These are phyloP conservation scores for Drosophila yakuba DNA, from an alignment of 1,140 invertebrate species.

Conservation along the genomic window DNA sequence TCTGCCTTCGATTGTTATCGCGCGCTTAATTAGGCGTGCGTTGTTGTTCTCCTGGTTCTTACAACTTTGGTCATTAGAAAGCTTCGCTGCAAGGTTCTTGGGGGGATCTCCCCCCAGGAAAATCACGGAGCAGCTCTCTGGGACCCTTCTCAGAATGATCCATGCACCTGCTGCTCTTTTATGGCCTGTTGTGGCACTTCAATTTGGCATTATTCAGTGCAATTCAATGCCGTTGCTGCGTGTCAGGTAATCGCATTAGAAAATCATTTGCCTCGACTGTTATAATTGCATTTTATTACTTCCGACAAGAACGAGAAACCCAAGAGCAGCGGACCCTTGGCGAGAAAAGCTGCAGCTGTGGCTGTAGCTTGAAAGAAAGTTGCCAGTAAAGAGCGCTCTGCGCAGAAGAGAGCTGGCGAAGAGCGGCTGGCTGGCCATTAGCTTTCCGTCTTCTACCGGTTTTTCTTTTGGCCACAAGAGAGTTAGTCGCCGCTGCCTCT, in stretches of 20 bases:
- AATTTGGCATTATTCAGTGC: slow-evolving; percentile 50
- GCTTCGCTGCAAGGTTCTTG: slow-evolving; percentile 45
- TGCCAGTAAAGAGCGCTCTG: slow-evolving; percentile 47
- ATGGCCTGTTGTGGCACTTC: slow-evolving; percentile 37
- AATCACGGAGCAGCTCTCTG: slow-evolving; percentile 18
- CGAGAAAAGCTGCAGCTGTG: slow-evolving; percentile 38
- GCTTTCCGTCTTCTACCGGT: slow-evolving; percentile 73
- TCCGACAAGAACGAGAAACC: slow-evolving; percentile 56
- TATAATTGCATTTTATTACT: slow-evolving; percentile 74
- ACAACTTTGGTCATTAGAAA: slow-evolving; percentile 58
- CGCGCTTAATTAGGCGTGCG: slow-evolving; percentile 75
- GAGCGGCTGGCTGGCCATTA: slow-evolving; percentile 42
- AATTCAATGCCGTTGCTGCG: slow-evolving; percentile 48
- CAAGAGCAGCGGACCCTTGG: slow-evolving; percentile 31
- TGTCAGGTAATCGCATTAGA: slow-evolving; percentile 62
- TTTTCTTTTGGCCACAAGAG: slow-evolving; percentile 52
- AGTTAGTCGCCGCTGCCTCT: slow-evolving; percentile 53
- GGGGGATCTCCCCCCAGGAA: neutral
- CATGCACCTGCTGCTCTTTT: slow-evolving; percentile 46
- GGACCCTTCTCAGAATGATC: slow-evolving; percentile 12
- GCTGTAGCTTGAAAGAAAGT: slow-evolving; percentile 56
- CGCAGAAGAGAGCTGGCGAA: slow-evolving; percentile 59
- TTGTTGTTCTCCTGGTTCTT: slow-evolving; percentile 30
- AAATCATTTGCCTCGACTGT: slow-evolving; percentile 60
- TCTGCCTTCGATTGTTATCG: slow-evolving; percentile 62